phyloP scores from a whole-genome alignment of 2,888 invertebrate species.

The Eupithecia vulgata region DNA sequence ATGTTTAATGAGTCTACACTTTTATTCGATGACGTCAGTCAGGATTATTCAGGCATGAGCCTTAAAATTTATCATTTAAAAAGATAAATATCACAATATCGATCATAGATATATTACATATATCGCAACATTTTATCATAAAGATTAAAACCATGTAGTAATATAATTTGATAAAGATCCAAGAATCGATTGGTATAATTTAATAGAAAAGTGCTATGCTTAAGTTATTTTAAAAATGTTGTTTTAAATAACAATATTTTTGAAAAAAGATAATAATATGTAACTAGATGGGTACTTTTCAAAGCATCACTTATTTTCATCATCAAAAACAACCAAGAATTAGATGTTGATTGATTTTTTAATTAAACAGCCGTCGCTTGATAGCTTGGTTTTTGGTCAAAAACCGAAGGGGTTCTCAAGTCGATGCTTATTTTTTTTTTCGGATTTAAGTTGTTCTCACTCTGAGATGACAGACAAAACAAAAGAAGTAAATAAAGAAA shows the following conservation, averaged over 20 bases:
- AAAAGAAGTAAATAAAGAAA: not conserved
- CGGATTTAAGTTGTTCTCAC: too few species aligned
- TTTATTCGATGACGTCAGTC: conserved; percentile 24
- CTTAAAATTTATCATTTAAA: conserved; percentile 33
- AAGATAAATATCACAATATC: conserved; percentile 36
- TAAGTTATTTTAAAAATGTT: not conserved
- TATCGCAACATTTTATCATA: conserved; percentile 38
- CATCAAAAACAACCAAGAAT: too few species aligned
- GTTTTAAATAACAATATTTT: not conserved
- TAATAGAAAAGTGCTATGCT: conserved; percentile 23
- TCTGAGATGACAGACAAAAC: not conserved
- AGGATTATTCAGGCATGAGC: conserved; percentile 28
- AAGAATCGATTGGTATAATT: conserved; percentile 29
- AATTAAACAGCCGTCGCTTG: too few species aligned
- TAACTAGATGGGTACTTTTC: not conserved
- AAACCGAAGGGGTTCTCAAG: too few species aligned
- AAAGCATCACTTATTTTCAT: too few species aligned
- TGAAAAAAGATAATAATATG: not conserved
- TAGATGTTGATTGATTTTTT: not conserved
- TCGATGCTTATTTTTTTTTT: too few species aligned
- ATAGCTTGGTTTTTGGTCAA: too few species aligned
- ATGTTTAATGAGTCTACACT: conserved; percentile 5
- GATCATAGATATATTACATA: conserved; percentile 2
- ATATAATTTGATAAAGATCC: conserved; percentile 32
- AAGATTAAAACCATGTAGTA: conserved; percentile 32